Evolutionary conservation across 2,113 vertebrate genomes (phyloP), one percentile per base, ranked within the genome.

Genomic region (Hypomesus transpacificus): DNA sequence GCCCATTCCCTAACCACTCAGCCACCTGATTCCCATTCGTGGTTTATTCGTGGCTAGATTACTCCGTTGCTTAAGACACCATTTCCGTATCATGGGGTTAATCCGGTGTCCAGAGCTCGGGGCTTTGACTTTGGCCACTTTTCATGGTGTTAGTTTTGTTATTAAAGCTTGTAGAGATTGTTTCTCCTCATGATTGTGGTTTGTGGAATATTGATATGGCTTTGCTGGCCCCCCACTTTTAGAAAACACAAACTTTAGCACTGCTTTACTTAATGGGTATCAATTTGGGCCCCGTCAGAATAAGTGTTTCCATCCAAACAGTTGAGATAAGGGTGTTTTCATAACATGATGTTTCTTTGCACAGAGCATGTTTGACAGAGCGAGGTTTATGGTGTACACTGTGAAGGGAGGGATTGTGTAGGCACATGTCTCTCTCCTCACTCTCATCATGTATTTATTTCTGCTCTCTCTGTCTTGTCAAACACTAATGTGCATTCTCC

Each of bases 271-370:
- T 82, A 83, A 79, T 88, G 75, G 68, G 58, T 80, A 71, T 73
- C 77, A 56, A 39, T 52, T 70, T 65, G 16, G 20, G 67, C 77
- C 79, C 82, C 68, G 74, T 76, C 68, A 21, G 62, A 71, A 76
- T 79, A 84, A 87, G 77, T 80, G 82, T 84, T 88, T 88, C 78
- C 87, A 84, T 77, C 75, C 13, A 50, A 74, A 20, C 66, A 75
- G 61, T 75, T 70, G 58, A 56, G 79, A 74, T 77, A 73, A 65
- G 64, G 28, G 16, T 75, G 66, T 74, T 76, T 69, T 71, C 74
- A 24, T 16, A 7, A 13, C 34, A 70, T 59, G 54, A 71, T 67
- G 65, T 65, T 79, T 74, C 56, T 70, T 68, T 68, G 16, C 71
- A 68, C 73, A 26, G 24, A 26, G 24, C 24, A 26, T 3, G 24